These are phyloP conservation scores for Hormaphis cornu DNA, from an alignment of 1,140 invertebrate genomes.

Conservation along the genomic window DNA sequence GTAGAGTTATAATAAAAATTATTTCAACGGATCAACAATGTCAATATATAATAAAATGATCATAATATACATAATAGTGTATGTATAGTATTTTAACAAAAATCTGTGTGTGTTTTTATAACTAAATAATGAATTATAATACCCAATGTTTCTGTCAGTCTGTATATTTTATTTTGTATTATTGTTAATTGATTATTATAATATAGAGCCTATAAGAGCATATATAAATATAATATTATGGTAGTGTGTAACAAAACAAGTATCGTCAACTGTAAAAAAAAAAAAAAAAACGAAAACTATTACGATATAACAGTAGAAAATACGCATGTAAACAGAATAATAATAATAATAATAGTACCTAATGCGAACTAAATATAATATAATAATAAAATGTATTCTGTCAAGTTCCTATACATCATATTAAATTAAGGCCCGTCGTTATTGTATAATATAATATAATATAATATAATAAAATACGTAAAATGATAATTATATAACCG, in stretches of 20 bases:
- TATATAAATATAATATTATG: constrained; percentile 6
- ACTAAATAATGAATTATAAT: constrained; percentile 32
- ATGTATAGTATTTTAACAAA: constrained; percentile 17
- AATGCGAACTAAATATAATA: neutral
- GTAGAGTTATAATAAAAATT: constrained; percentile 13
- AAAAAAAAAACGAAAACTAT: constrained; percentile 6
- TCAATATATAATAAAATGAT: constrained; percentile 23
- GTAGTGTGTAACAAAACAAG: constrained; percentile 20
- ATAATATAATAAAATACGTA: neutral
- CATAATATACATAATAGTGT: neutral
- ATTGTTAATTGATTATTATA: neutral
- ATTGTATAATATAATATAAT: neutral
- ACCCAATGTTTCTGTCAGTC: constrained; percentile 32
- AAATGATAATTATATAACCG: neutral
- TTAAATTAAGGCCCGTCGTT: constrained; percentile 18
- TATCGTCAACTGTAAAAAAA: constrained; percentile 22
- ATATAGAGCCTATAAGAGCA: neutral
- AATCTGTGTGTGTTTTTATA: constrained; percentile 7
- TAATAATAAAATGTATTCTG: neutral
- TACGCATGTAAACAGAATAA: neutral
- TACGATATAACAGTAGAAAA: constrained; percentile 13
- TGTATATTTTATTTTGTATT: constrained; percentile 5
- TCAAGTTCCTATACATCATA: constrained; percentile 13
- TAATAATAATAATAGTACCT: no score
- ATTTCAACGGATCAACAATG: constrained; percentile 29